Percentiles rank a stretch among this genome's conserved stretches.
These are phyloP conservation scores for Calyptomena viridis DNA, from an alignment of 2,113 vertebrate genomes.

Conservation along the genomic window DNA sequence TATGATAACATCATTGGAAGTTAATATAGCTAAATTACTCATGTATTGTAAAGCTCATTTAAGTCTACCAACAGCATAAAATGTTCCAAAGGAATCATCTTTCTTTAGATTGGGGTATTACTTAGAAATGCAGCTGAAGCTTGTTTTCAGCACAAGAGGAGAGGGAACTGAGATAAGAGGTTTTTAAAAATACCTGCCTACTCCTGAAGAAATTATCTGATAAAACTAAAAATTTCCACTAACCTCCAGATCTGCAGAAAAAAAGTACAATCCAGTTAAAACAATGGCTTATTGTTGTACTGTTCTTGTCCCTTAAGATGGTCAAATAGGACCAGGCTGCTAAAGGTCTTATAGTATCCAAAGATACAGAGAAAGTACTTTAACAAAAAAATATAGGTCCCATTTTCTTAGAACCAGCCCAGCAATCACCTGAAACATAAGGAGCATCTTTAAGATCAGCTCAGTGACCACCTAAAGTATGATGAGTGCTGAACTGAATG, in stretches of 20 bases:
- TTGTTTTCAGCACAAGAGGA: background rate
- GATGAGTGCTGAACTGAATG: background rate
- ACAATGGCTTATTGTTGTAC: background rate
- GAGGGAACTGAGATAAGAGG: background rate
- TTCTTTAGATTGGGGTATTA: background rate
- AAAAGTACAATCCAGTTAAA: background rate
- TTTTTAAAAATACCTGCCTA: background rate
- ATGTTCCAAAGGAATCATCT: background rate
- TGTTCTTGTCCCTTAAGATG: background rate
- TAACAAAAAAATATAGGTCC: background rate
- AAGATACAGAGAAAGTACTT: background rate
- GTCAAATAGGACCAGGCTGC: background rate
- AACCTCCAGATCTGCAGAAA: background rate
- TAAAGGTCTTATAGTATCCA: background rate
- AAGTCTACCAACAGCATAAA: background rate
- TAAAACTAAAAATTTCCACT: background rate
- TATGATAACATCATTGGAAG: background rate
- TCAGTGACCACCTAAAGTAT: background rate
- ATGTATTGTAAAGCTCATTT: background rate
- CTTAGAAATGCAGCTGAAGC: background rate
- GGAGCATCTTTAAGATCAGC: background rate
- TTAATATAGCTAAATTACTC: background rate
- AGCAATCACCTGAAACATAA: background rate
- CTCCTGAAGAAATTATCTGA: background rate
- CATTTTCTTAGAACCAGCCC: background rate